phyloP scores from a whole-genome alignment of 2,113 vertebrate species.

The Pomatorhinus ruficollis region DNA sequence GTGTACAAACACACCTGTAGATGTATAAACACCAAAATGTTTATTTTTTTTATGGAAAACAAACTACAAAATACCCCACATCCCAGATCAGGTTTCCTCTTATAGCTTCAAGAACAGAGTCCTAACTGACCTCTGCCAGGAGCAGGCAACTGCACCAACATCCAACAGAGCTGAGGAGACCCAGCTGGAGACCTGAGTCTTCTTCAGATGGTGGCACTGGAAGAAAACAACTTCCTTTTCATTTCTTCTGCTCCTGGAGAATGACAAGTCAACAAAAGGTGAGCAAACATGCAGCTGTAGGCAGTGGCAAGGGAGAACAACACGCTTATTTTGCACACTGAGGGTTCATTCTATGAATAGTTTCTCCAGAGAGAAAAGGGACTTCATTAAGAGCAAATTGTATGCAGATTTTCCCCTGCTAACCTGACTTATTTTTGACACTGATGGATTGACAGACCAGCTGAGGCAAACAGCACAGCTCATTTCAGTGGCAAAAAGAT shows the following conservation, averaged over 20 bases:
- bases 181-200: background rate
- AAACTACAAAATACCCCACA: background rate
- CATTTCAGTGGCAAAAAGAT: background rate
- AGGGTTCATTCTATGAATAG: background rate
- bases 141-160: background rate
- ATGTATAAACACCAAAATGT: no score
- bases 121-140: background rate
- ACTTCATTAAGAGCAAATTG: background rate
- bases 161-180: background rate
- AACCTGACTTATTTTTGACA: background rate
- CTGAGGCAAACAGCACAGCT: background rate
- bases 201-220: background rate
- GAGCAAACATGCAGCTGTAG: background rate
- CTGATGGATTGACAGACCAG: conserved; percentile 3
- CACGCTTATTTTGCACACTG: background rate
- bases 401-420: background rate
- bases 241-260: background rate
- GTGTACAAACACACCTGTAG: no score
- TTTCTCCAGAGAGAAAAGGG: conserved; percentile 10
- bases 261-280: background rate
- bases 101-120: background rate
- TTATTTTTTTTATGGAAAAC: background rate
- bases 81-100: background rate
- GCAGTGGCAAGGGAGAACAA: background rate
- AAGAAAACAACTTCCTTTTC: background rate